These are phyloP conservation scores for Oreochromis grahami DNA, from an alignment of 2,797 vertebrate genomes.

Conservation along the genomic window DNA sequence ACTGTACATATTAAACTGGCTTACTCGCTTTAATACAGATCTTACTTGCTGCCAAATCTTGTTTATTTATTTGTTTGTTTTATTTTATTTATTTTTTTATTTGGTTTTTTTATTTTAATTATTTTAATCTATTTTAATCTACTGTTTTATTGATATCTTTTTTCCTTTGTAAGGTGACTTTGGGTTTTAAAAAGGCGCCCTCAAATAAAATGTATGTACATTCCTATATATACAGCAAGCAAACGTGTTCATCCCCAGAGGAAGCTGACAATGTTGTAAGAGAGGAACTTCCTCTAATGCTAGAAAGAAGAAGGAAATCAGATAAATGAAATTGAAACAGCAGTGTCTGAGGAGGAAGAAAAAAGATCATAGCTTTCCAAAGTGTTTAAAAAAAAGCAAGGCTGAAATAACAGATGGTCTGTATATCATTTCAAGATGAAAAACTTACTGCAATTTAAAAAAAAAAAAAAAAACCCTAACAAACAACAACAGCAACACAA, in stretches of 20 bases:
- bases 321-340: not conserved
- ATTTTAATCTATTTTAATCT: not conserved
- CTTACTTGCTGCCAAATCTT: not conserved
- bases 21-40: not conserved
- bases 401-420: not conserved
- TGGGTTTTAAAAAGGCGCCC: not conserved
- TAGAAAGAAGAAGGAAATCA: not conserved
- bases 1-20: fast-evolving
- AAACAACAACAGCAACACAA: fast-evolving
- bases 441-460: not conserved
- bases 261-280: not conserved
- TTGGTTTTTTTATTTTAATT: not conserved
- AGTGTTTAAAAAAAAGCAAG: not conserved
- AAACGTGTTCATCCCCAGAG: not conserved
- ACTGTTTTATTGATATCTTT: not conserved
- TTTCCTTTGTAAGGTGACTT: not conserved
- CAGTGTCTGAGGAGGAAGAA: not conserved
- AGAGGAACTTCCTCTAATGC: not conserved
- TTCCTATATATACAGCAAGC: not conserved
- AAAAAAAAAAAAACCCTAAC: not conserved
- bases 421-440: not conserved
- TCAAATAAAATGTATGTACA: not conserved
- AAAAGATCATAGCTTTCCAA: not conserved
- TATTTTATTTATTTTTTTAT: not conserved
- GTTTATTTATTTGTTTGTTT: not conserved